phyloP scores from a whole-genome alignment of 2,113 vertebrate species.

The Macroglossus sobrinus region DNA sequence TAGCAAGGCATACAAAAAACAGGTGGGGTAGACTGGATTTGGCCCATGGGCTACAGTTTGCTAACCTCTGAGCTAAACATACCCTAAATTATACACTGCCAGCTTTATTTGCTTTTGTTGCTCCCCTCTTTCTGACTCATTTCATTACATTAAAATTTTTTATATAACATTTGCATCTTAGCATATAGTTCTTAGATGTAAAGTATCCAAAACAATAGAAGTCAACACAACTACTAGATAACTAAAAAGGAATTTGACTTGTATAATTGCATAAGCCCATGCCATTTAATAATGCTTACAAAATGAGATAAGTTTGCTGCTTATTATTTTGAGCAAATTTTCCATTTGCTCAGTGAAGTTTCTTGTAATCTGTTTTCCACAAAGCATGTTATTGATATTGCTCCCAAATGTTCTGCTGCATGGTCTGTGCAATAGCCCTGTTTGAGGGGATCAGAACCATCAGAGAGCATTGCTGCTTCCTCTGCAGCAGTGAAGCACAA shows the following conservation, averaged over 20 bases:
- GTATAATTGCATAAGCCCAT: neutral
- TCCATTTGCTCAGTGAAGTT: neutral
- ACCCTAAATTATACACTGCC: neutral
- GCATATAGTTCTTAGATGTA: neutral
- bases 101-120: neutral
- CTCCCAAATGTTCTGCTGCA: neutral
- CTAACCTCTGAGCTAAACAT: neutral
- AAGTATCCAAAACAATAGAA: neutral
- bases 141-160: neutral
- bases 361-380: conserved; percentile 49
- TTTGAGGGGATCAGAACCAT: neutral
- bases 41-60: neutral
- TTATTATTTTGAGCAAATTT: neutral
- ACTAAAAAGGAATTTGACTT: neutral
- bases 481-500: neutral
- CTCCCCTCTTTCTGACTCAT: neutral
- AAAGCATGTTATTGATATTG: neutral
- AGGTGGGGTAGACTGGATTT: neutral
- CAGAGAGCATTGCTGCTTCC: neutral
- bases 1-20: neutral
- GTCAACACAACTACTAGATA: neutral
- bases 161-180: neutral
- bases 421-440: neutral
- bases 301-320: neutral
- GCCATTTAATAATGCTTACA: neutral